These are phyloP conservation scores for Carettochelys insculpta DNA, from an alignment of 2,113 vertebrate species.

Conservation along the genomic window DNA sequence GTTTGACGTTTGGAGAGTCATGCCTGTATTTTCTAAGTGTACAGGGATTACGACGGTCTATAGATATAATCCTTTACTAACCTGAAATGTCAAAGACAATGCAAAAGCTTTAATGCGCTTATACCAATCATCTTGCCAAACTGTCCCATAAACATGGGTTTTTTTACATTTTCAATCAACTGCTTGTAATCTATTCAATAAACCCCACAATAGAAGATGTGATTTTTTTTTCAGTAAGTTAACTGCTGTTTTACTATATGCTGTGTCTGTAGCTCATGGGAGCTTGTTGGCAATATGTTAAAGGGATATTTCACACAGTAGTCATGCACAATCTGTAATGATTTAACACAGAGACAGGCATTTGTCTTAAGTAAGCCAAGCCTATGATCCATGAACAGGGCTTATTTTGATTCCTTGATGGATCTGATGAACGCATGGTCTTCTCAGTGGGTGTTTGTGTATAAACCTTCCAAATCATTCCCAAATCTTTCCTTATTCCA, in stretches of 20 bases:
- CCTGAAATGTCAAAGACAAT: conserved; percentile 56
- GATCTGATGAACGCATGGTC: neutral
- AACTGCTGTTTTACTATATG: neutral
- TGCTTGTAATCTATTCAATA: neutral
- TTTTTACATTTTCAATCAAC: neutral
- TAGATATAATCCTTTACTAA: conserved; percentile 71
- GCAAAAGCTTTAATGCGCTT: conserved; percentile 45
- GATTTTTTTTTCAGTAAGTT: neutral
- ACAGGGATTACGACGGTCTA: conserved; percentile 64
- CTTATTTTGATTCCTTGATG: conserved; percentile 59
- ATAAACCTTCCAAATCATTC: conserved; percentile 55
- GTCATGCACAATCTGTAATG: conserved; percentile 51
- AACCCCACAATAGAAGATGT: neutral
- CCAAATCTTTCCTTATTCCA: conserved; percentile 55
- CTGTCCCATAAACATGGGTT: neutral
- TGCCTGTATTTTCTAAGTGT: conserved; percentile 47
- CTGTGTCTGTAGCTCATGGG: neutral
- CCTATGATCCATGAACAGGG: neutral
- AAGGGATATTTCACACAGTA: conserved; percentile 39
- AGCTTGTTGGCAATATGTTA: neutral
- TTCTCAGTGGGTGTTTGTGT: conserved; percentile 28
- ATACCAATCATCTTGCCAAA: neutral
- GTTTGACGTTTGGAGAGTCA: conserved; percentile 46
- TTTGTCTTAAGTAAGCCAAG: conserved; percentile 56
- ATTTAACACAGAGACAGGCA: conserved; percentile 59